phyloP scores from a whole-genome alignment of 2,797 vertebrate genomes.

The Rhincodon typus region DNA sequence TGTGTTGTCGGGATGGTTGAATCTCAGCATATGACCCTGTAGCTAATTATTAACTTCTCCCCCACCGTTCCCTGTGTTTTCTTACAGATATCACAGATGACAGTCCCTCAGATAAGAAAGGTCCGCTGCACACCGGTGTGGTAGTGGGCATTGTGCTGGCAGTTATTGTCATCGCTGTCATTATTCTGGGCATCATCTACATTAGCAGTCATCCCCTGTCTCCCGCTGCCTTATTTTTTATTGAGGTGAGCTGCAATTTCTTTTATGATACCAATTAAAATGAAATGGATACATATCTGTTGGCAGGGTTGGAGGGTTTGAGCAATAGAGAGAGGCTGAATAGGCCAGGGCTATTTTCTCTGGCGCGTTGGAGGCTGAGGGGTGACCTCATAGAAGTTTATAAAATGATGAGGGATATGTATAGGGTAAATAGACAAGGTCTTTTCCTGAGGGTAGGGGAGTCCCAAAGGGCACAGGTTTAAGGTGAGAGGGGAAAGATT shows the following conservation, averaged over 20 bases:
- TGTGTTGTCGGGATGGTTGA: neutral
- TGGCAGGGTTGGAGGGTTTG: too few species aligned
- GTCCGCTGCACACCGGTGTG: slow-evolving; percentile 70
- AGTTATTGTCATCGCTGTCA: slow-evolving; percentile 65
- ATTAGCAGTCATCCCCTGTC: slow-evolving; percentile 80
- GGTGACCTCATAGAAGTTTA: too few species aligned
- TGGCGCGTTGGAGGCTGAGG: too few species aligned
- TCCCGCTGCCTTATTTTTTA: slow-evolving; percentile 69
- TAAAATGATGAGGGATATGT: too few species aligned
- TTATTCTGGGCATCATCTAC: slow-evolving; percentile 79
- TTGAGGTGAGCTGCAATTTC: slow-evolving; percentile 48
- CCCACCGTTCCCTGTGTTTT: neutral
- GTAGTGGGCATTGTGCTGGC: slow-evolving; percentile 79
- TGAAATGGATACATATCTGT: neutral
- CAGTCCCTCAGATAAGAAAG: slow-evolving; percentile 48
- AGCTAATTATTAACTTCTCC: neutral
- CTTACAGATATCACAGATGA: slow-evolving; percentile 48
- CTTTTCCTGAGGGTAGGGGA: too few species aligned
- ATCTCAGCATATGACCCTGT: neutral
- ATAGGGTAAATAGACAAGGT: too few species aligned
- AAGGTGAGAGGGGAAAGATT: too few species aligned
- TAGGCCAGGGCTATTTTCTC: too few species aligned
- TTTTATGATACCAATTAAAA: neutral
- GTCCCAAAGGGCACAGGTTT: too few species aligned
- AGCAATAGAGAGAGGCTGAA: too few species aligned